A percentile compares a stretch with the other conserved stretches of the same genome.
These are phyloP conservation scores for Clunio marinus DNA, from an alignment of 2,888 invertebrate species.

Conservation along the genomic window DNA sequence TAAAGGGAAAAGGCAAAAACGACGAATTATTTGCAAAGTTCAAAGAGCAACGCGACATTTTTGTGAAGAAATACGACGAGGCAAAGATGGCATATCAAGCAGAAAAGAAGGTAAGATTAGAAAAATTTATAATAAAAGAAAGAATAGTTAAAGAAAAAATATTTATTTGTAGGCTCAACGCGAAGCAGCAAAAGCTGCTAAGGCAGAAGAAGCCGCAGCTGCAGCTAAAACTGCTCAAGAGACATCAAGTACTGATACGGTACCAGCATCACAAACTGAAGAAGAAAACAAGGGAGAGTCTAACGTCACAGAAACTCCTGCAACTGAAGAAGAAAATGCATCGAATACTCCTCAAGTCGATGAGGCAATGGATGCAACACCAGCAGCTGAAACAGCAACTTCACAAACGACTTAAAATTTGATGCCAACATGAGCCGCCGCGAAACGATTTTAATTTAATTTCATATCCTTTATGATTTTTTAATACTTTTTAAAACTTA, in stretches of 20 bases:
- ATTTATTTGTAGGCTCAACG: conserved; percentile 24
- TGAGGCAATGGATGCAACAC: not conserved
- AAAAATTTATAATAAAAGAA: not conserved
- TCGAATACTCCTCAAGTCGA: no score
- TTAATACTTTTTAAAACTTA: no score
- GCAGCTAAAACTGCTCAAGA: conserved; percentile 1
- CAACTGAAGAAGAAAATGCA: not conserved
- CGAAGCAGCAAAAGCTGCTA: conserved; percentile 26
- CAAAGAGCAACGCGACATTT: conserved; percentile 58
- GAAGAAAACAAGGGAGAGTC: not conserved
- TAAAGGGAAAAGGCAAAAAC: conserved; percentile 51
- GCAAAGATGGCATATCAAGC: conserved; percentile 44
- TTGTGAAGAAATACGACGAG: conserved; percentile 55
- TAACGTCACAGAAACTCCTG: not conserved
- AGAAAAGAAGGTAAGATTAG: conserved; percentile 24
- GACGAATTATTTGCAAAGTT: conserved; percentile 57
- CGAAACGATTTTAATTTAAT: no score
- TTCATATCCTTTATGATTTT: no score
- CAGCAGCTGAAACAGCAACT: not conserved
- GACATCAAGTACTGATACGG: not conserved
- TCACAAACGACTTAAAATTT: conserved; percentile 4
- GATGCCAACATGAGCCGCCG: not conserved
- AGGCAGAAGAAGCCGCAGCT: not conserved
- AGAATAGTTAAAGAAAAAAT: not conserved
- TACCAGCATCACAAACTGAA: not conserved